A percentile compares a stretch with the other conserved stretches of the same genome.
These are phyloP conservation scores for Diabrotica balteata DNA, from an alignment of 2,888 invertebrate genomes.

Conservation along the genomic window DNA sequence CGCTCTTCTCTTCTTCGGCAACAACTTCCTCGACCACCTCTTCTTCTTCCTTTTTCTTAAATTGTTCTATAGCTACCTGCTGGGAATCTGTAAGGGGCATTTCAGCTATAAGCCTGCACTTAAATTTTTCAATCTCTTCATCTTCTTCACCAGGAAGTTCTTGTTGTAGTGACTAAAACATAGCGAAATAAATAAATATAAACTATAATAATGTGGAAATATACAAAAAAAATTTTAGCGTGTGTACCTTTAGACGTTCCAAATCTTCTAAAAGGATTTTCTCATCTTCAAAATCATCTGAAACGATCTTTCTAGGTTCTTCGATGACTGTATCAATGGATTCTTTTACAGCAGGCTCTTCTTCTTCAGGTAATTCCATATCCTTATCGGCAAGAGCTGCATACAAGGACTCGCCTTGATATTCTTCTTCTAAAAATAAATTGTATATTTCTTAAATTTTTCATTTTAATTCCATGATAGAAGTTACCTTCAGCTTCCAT, in stretches of 20 bases:
- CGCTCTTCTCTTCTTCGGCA: slow-evolving; percentile 19
- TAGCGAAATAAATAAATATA: too few species aligned
- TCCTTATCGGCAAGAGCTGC: slow-evolving; percentile 25
- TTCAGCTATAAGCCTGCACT: slow-evolving; percentile 46
- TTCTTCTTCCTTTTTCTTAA: slow-evolving; percentile 21
- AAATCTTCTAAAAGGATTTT: slow-evolving; percentile 43
- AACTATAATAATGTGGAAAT: too few species aligned
- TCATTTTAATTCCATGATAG: too few species aligned
- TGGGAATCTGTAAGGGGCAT: slow-evolving; percentile 45
- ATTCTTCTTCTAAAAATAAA: slow-evolving; percentile 15
- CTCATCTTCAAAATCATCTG: slow-evolving; percentile 37
- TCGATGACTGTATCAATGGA: slow-evolving; percentile 44
- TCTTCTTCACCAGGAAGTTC: slow-evolving; percentile 48
- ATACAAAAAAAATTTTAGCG: too few species aligned
- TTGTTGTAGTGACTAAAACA: slow-evolving; percentile 42
- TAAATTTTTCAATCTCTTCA: slow-evolving; percentile 49
- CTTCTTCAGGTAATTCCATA: slow-evolving; percentile 31
- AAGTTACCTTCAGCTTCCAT: slow-evolving; percentile 3
- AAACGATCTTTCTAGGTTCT: slow-evolving; percentile 36
- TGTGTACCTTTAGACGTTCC: slow-evolving; percentile 39
- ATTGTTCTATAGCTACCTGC: slow-evolving; percentile 40
- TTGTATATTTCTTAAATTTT: background rate
- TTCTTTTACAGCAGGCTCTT: slow-evolving; percentile 23
- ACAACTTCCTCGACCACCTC: slow-evolving; percentile 18
- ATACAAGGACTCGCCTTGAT: slow-evolving; percentile 27